Conservation (phyloP, 2,797 vertebrate genomes). For the Enteromius fasciolatus region DNA sequence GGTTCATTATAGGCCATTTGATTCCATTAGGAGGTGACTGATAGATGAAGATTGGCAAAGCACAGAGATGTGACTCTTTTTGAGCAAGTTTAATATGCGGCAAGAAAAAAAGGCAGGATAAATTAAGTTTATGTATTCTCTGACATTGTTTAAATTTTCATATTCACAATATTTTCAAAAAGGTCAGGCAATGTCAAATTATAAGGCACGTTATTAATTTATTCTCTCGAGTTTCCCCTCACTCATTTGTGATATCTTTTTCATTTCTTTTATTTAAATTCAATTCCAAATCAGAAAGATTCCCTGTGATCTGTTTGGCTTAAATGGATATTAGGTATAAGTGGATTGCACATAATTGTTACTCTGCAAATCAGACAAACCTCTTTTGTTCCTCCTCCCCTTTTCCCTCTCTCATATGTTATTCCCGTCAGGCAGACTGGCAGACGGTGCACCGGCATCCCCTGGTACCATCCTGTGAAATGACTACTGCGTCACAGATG, state of each 20-base stretch:
- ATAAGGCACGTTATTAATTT: background rate
- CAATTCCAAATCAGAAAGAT: slow-evolving; percentile 4
- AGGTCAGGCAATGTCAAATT: background rate
- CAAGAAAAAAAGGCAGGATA: slow-evolving; percentile 46
- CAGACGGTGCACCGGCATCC: slow-evolving; percentile 57
- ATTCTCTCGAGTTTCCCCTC: background rate
- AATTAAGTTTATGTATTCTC: slow-evolving; percentile 20
- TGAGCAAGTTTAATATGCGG: slow-evolving; percentile 58
- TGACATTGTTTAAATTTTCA: background rate
- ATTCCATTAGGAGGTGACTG: slow-evolving; percentile 66
- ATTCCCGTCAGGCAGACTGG: slow-evolving; percentile 46
- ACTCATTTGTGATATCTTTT: background rate
- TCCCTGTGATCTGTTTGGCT: slow-evolving; percentile 17
- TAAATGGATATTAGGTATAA: slow-evolving; percentile 8
- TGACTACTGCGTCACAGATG: slow-evolving; percentile 68
- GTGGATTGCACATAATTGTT: background rate
- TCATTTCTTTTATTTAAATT: background rate
- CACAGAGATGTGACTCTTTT: slow-evolving; percentile 67
- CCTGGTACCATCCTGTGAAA: slow-evolving; percentile 66
- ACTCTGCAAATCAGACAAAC: slow-evolving; percentile 22
- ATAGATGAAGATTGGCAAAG: slow-evolving; percentile 62
- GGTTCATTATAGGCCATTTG: slow-evolving; percentile 61
- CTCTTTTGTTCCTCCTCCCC: background rate
- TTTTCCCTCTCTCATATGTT: slow-evolving; percentile 41
- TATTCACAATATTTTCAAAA: slow-evolving; percentile 3